Base-by-base conservation (phyloP, 2,888 invertebrate species). In the Buathra laborator region DNA sequence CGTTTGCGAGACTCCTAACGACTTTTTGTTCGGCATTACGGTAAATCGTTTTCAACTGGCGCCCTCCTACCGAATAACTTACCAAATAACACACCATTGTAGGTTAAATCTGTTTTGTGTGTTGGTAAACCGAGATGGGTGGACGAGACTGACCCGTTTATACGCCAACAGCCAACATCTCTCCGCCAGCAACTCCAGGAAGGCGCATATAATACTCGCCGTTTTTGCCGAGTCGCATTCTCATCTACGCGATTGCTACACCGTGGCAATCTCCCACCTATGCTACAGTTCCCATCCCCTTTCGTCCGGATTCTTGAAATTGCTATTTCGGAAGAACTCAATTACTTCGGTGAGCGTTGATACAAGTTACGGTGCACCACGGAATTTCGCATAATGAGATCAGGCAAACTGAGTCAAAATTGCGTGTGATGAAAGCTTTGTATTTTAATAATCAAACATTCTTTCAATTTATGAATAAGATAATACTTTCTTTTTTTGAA, bases 221-320 rank as follows among this genome's bases (percentile, higher is more conserved):
- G 66, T 85, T 87, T 86, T 87, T 86, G 84, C 81, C 70, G 80
- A 78, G 66, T 81, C 67, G 81, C 81, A 86, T 87, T 88, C 87
- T 87, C 88, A 88, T 87, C 87, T 86, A 53, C 85, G 84, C 85
- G 86, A 88, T 88, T 88, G 86, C 84, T 76, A 71, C 48, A 74
- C 44, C 81, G 75, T 77, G 46, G 68, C 37, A 81, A 77, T 71
- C 64, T 77, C 72, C 64, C 59, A 46, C 71, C 59, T 46, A 7
- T 44, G 72, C 70, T n/a, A 43, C 66, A 43, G 12, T 24, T 48
- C 14, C 56, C 59, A 12, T 24, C 53, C 53, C 43, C 19, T 14
- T 59, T 71, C 16, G 16, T 64, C 29, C 68, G 24, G 77, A 72
- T 82, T 74, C 43, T 81, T 66, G 75, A 79, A 85, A 85, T 85